A percentile compares a stretch with the other conserved stretches of the same genome.
Evolutionary conservation across 1,140 invertebrate genomes (phyloP).

Genomic region (Lordiphosa clarofinis): DNA sequence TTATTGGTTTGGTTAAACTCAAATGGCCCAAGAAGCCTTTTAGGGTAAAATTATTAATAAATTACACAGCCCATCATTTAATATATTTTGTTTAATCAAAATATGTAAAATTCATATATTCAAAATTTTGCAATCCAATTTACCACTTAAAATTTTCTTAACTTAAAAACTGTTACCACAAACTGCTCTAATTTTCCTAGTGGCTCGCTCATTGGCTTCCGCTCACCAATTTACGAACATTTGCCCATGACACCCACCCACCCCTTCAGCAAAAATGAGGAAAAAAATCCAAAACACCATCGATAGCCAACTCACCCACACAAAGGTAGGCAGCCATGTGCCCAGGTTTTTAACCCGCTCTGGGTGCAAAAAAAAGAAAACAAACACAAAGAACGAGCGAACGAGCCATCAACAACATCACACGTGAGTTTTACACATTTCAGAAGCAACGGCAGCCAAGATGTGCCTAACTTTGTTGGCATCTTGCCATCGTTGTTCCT

Average conservation of each 20-base stretch:
- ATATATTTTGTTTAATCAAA: too few relatives aligned
- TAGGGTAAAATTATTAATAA: too few relatives aligned
- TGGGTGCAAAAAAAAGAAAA: conserved; percentile 1
- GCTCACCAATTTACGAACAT: conserved; percentile 1
- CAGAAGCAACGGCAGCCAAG: conserved; percentile 61
- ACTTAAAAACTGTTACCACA: too few relatives aligned
- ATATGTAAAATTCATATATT: too few relatives aligned
- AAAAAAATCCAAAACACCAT: conserved; percentile 16
- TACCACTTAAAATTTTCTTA: too few relatives aligned
- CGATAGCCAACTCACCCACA: conserved; percentile 51
- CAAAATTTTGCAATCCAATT: too few relatives aligned
- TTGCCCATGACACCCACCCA: conserved; percentile 24
- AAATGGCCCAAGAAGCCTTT: too few relatives aligned
- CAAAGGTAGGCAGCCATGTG: conserved; percentile 14
- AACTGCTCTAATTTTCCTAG: too few relatives aligned
- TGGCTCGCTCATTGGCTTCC: conserved; percentile 7
- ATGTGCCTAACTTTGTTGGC: conserved; percentile 48
- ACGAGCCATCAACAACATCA: conserved; percentile 69
- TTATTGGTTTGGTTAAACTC: too few relatives aligned
- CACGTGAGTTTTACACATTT: conserved; percentile 77
- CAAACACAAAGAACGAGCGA: conserved; percentile 9
- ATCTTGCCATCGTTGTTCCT: conserved; percentile 20
- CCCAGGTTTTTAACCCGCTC: conserved; percentile 3
- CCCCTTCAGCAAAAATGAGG: background rate
- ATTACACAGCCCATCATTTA: too few relatives aligned